Evolutionary conservation across 2,113 vertebrate genomes (phyloP).

Genomic region (Nothobranchius kuhntae): DNA sequence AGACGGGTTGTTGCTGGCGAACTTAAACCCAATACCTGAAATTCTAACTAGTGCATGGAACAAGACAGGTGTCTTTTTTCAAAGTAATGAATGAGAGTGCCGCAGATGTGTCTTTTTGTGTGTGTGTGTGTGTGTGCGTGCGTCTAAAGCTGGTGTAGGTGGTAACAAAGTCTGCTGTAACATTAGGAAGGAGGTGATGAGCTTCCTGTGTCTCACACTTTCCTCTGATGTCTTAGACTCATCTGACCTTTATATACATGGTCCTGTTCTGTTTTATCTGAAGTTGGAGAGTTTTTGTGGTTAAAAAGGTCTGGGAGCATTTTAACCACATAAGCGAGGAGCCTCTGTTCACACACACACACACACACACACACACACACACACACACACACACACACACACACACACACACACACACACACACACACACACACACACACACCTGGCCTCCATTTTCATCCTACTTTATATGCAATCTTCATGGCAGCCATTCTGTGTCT

Average conservation of each 20-base stretch:
- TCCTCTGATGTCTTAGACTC: constrained; percentile 53
- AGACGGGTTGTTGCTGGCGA: constrained; percentile 37
- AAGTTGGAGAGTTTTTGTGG: constrained; percentile 17
- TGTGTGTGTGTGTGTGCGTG: constrained; percentile 28
- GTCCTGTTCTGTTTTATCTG: constrained; percentile 12
- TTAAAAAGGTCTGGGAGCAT: constrained; percentile 55
- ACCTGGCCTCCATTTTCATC: constrained; percentile 65
- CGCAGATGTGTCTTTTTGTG: neutral
- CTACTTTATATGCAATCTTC: constrained; percentile 36
- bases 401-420: constrained; percentile 1
- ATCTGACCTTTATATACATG: constrained; percentile 37
- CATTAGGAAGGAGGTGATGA: constrained; percentile 43
- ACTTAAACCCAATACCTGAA: constrained; percentile 68
- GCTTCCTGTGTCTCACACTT: constrained; percentile 56
- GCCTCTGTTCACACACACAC: constrained; percentile 10
- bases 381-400: constrained; percentile 19
- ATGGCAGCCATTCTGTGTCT: constrained; percentile 15
- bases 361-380: constrained; percentile 38
- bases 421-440: constrained; percentile 15
- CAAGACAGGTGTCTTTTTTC: constrained; percentile 52
- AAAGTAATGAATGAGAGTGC: constrained; percentile 41
- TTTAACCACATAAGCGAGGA: constrained; percentile 55
- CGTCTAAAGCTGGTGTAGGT: constrained; percentile 1
- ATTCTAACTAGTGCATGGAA: constrained; percentile 53
- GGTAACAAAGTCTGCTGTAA: constrained; percentile 47